phyloP scores from a whole-genome alignment of 2,888 invertebrate genomes.

The Tinea semifulvella region DNA sequence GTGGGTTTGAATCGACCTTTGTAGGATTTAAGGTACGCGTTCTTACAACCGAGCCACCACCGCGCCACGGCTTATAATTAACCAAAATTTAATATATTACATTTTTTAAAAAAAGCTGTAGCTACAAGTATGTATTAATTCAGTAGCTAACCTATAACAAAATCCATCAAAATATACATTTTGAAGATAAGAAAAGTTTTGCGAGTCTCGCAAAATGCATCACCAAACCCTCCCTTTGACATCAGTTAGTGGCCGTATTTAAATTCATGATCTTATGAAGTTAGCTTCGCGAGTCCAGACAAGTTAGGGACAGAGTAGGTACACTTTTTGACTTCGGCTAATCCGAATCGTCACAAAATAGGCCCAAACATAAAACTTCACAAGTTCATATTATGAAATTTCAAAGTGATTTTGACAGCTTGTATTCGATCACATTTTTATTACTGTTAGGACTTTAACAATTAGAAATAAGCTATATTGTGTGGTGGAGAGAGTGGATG shows the following conservation, averaged over 20 bases:
- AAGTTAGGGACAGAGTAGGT: slow-evolving; percentile 35
- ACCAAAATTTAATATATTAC: too few relatives aligned
- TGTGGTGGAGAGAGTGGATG: not conserved
- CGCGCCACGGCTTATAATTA: too few relatives aligned
- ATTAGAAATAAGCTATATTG: not conserved
- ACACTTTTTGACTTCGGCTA: slow-evolving; percentile 66
- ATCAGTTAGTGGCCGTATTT: slow-evolving; percentile 52
- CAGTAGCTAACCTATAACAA: not conserved
- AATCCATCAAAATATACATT: not conserved
- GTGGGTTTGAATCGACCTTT: too few relatives aligned
- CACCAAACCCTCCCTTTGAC: slow-evolving; percentile 37
- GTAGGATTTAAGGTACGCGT: too few relatives aligned
- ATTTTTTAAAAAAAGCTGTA: too few relatives aligned
- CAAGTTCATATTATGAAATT: too few relatives aligned
- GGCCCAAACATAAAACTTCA: slow-evolving; percentile 19
- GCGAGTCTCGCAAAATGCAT: slow-evolving; percentile 8
- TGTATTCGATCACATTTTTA: slow-evolving; percentile 5
- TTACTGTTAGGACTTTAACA: not conserved
- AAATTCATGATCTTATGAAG: slow-evolving; percentile 68
- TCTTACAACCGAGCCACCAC: too few relatives aligned
- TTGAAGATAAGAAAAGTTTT: slow-evolving; percentile 35
- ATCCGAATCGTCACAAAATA: slow-evolving; percentile 55
- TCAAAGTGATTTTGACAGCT: too few relatives aligned
- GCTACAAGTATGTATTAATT: too few relatives aligned
- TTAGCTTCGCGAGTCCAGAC: slow-evolving; percentile 31